A percentile compares a stretch with the other conserved stretches of the same genome.
phyloP scores from a whole-genome alignment of 2,888 invertebrate genomes.

The Oxyteleia sp. region DNA sequence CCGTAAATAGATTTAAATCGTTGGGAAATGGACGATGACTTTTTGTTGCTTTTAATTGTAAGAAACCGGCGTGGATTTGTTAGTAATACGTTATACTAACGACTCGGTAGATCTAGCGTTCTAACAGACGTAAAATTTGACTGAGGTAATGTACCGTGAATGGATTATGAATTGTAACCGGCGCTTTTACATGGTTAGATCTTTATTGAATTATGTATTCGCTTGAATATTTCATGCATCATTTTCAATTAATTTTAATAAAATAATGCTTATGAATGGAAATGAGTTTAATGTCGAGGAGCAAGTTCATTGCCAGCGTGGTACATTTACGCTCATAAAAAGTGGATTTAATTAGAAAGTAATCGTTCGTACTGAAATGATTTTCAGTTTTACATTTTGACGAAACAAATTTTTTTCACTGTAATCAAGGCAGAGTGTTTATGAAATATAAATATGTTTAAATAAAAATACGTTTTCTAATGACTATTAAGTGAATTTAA shows the following conservation, averaged over 20 bases:
- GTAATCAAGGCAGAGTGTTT: too few species aligned
- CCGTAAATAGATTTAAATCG: conserved; percentile 7
- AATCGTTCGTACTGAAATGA: too few species aligned
- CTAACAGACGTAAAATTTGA: conserved; percentile 21
- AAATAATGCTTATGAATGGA: conserved; percentile 34
- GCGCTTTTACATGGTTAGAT: conserved; percentile 17
- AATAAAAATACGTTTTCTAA: too few species aligned
- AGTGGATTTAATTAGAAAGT: too few species aligned
- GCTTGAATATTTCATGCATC: conserved; percentile 16
- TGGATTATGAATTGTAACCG: conserved; percentile 1
- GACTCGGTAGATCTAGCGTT: conserved; percentile 15
- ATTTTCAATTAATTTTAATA: conserved; percentile 12
- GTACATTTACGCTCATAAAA: too few species aligned
- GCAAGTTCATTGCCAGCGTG: conserved; percentile 29
- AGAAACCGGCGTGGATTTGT: conserved; percentile 12
- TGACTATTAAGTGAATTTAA: too few species aligned
- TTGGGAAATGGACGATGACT: conserved; percentile 21
- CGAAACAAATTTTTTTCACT: too few species aligned
- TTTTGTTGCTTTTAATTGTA: conserved; percentile 26
- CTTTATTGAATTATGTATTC: conserved; percentile 31
- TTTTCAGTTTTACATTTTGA: too few species aligned
- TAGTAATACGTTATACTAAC: conserved; percentile 20
- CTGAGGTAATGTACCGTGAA: conserved; percentile 39
- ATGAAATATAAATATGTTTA: too few species aligned
- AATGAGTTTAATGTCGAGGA: conserved; percentile 13